Evolutionary conservation across 2,888 invertebrate genomes (phyloP), one percentile per base, ranked within the genome.

Genomic region (Eubasilissa splendida): DNA sequence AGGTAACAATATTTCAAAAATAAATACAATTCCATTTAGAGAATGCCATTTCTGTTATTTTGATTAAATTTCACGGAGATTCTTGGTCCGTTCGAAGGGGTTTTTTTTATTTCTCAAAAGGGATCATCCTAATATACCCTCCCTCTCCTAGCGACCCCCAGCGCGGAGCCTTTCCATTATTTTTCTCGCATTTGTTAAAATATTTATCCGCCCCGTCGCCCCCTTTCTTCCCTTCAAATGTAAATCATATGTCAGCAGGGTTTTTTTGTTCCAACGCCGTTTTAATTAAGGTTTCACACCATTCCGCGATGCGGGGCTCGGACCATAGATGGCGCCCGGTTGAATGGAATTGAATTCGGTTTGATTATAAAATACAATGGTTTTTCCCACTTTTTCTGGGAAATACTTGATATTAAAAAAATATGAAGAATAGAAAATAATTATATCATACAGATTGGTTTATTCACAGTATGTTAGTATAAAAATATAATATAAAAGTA

Each of bases 231-330:
- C 33, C 50, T 53, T 52, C 66, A 59, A 76, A 80, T 80, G 80
- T 75, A 80, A 80, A 80, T 80, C 73, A 80, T 77, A 77, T 77
- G 80, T 80, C 80, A 80, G 75, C 77, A 60, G 22, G 56, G 71
- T 71, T 71, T 71, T 71, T 65, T 52, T 68, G 68, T 68, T 42
- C 52, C 68, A 7, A 12, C 11, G 54, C 71, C 56, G 54, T 71
- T 71, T 71, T 71, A 71, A 71, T 71, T 71, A 71, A 71, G 71
- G 71, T 71, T 71, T 71, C 56, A 31, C 42, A 12, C 60, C 60
- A 59, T 42, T 75, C 22, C 60, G 22, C 12, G 71, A 11, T 52
- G 53, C 42, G 42, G 42, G 7, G 42, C 42, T 42, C 42, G 42
- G 42, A 4, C 42, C 42, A 42, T 63, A 63, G 60, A 33, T 63